A percentile compares a stretch with the other conserved stretches of the same genome.
phyloP scores from a whole-genome alignment of 2,113 vertebrate species.

The Monarcha castaneiventris region DNA sequence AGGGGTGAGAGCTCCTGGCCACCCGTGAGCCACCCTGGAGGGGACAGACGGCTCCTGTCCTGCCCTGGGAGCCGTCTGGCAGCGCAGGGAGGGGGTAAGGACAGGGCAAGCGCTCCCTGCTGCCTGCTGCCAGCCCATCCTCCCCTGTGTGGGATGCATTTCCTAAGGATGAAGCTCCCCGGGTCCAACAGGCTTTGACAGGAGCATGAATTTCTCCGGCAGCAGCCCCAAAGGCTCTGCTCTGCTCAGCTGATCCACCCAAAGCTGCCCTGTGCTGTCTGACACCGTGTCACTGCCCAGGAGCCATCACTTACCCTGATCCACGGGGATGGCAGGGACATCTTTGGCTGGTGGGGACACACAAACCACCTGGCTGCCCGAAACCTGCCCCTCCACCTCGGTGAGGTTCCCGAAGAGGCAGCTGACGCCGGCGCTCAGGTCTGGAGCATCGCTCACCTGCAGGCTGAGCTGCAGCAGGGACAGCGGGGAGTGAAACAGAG shows the following conservation, averaged over 20 bases:
- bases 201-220: neutral
- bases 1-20: neutral
- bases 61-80: neutral
- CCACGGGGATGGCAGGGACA: conserved; percentile 88
- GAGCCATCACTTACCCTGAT: conserved; percentile 82
- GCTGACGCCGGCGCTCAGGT: conserved; percentile 86
- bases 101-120: neutral
- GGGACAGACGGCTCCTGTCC: neutral
- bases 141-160: neutral
- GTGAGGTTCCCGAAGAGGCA: conserved; percentile 97
- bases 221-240: neutral
- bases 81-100: neutral
- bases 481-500: neutral
- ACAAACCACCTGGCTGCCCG: conserved; percentile 87
- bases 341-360: conserved; percentile 89
- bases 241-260: neutral
- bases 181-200: neutral
- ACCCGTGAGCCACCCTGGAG: fast-evolving
- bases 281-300: fast-evolving
- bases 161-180: neutral
- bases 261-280: fast-evolving
- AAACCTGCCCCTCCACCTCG: conserved; percentile 89
- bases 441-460: conserved; percentile 88
- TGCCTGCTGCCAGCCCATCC: neutral
- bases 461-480: conserved; percentile 83